Evolutionary conservation across 2,797 vertebrate genomes (phyloP).

Genomic region (Aeoliscus strigatus): DNA sequence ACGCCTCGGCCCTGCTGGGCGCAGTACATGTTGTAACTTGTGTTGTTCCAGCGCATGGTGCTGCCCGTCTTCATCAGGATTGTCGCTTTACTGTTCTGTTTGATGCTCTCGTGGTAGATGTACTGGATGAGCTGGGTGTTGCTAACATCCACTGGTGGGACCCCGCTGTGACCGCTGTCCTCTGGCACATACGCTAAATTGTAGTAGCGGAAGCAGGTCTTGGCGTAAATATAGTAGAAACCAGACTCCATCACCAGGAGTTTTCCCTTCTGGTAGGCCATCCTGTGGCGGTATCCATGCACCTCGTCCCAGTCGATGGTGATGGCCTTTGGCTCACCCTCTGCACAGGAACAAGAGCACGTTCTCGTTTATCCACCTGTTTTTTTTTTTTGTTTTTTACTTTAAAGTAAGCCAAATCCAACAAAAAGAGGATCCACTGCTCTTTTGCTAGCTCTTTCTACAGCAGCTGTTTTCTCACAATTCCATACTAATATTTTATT

Average conservation of each 20-base stretch:
- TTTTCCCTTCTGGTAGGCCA: slow-evolving; percentile 85
- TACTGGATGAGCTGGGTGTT: slow-evolving; percentile 90
- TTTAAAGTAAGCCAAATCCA: background rate
- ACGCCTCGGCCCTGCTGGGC: slow-evolving; percentile 89
- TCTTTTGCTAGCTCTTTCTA: too few relatives aligned
- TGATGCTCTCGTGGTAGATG: slow-evolving; percentile 82
- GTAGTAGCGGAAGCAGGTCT: slow-evolving; percentile 90
- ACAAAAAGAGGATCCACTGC: too few relatives aligned
- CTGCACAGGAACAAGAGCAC: slow-evolving; percentile 28
- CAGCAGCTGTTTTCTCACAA: too few relatives aligned
- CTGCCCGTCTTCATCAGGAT: slow-evolving; percentile 90
- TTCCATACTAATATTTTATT: too few relatives aligned
- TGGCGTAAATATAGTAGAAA: slow-evolving; percentile 93
- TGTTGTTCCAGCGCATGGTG: slow-evolving; percentile 84
- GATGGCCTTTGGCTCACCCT: slow-evolving; percentile 48
- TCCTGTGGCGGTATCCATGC: slow-evolving; percentile 78
- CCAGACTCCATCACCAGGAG: slow-evolving; percentile 84
- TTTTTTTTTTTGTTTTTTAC: background rate
- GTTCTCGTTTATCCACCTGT: background rate
- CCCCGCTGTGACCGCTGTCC: slow-evolving; percentile 17
- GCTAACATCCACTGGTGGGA: slow-evolving; percentile 63
- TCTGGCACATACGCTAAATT: slow-evolving; percentile 14
- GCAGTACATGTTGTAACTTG: slow-evolving; percentile 91
- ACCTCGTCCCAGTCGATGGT: slow-evolving; percentile 83
- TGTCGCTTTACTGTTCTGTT: slow-evolving; percentile 73